phyloP scores from a whole-genome alignment of 2,888 invertebrate species.

The Helicoverpa assulta region DNA sequence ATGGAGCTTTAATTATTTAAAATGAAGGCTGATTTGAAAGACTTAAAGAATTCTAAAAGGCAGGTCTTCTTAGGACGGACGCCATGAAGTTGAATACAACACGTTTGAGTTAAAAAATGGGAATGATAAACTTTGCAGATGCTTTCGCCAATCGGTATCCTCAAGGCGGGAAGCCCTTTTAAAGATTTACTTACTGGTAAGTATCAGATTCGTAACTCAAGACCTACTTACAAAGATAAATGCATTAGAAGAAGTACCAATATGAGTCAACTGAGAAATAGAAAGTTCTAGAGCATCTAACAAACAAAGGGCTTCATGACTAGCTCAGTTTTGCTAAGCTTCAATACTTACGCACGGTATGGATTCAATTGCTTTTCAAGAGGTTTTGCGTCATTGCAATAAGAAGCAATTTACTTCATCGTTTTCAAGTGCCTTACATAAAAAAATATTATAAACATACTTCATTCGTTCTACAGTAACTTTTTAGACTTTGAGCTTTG shows the following conservation, averaged over 20 bases:
- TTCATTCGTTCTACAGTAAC: background rate
- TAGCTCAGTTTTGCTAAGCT: slow-evolving; percentile 12
- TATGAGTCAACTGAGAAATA: background rate
- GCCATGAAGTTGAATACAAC: background rate
- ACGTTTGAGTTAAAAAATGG: background rate
- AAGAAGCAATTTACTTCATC: slow-evolving; percentile 24
- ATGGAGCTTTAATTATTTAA: slow-evolving; percentile 36
- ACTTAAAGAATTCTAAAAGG: too few relatives aligned
- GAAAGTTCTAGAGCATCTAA: slow-evolving; percentile 19
- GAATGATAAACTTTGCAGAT: background rate
- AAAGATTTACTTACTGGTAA: background rate
- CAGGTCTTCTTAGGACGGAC: too few relatives aligned
- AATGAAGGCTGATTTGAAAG: too few relatives aligned
- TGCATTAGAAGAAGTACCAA: background rate
- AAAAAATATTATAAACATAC: background rate
- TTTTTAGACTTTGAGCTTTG: background rate
- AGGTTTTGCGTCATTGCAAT: slow-evolving; percentile 39
- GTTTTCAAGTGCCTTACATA: background rate
- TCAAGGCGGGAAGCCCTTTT: background rate
- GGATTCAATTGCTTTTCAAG: slow-evolving; percentile 14
- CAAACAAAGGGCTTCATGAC: background rate
- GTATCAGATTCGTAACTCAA: background rate
- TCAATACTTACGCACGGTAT: background rate
- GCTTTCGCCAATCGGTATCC: background rate
- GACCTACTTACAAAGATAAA: slow-evolving; percentile 13